These are phyloP conservation scores for Thunnus maccoyii DNA, from an alignment of 2,113 vertebrate species.

Conservation along the genomic window DNA sequence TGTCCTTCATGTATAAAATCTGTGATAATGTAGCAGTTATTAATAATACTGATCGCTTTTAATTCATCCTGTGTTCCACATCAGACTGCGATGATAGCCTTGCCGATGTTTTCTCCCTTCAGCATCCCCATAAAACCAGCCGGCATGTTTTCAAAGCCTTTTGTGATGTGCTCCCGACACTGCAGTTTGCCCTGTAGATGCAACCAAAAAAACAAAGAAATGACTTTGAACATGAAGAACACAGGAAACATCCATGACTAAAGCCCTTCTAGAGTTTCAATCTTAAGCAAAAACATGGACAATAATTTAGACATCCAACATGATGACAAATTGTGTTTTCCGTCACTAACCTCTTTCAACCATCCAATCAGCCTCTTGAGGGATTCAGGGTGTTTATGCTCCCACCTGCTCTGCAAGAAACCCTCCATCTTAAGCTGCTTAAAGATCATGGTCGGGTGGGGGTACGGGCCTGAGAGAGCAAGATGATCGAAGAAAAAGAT, in stretches of 20 bases:
- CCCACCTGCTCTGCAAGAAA: constrained; percentile 84
- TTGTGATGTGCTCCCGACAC: constrained; percentile 84
- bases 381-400: constrained; percentile 81
- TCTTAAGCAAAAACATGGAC: too few relatives aligned
- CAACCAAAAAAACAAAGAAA: not conserved
- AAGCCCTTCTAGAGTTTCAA: not conserved
- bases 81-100: constrained; percentile 88
- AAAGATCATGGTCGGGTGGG: constrained; percentile 80
- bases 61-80: not conserved
- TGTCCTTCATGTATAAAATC: constrained; percentile 21
- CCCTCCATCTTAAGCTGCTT: constrained; percentile 89
- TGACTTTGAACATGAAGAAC: not conserved
- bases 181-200: constrained; percentile 88
- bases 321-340: not conserved
- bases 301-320: not conserved
- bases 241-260: too few relatives aligned
- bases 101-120: constrained; percentile 90
- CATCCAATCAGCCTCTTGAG: constrained; percentile 87
- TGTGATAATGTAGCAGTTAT: not conserved
- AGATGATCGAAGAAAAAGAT: not conserved
- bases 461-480: constrained; percentile 82
- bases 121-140: constrained; percentile 90
- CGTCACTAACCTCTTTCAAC: constrained; percentile 86
- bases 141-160: constrained; percentile 93
- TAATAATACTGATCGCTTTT: not conserved